Evolutionary conservation across 2,797 vertebrate genomes (phyloP), one percentile per base, ranked within the genome.

Genomic region (Austrolebias charrua): DNA sequence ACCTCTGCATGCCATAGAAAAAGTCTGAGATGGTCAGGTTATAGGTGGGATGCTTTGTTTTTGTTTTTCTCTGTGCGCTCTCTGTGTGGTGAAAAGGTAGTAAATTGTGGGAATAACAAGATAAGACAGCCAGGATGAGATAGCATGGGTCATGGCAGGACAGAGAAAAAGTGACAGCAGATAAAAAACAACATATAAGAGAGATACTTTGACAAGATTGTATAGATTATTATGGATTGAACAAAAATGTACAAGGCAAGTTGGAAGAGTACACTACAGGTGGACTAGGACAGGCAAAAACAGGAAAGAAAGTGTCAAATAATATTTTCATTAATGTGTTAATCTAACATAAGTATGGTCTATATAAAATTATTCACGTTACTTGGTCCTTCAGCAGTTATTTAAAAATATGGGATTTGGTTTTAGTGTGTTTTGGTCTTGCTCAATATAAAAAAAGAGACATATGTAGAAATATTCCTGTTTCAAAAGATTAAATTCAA

Each of bases 221-320:
- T 55, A 64, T 54, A 35, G 19, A 53, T 31, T 59, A 18, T n/a
- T 48, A 62, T n/a, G 31, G 19, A 56, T 4, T 31, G 16, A 49
- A 38, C 52, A 18, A 15, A 60, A 60, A 1, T n/a, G 10, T 5
- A 54, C 8, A n/a, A 0, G 7, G 7, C 20, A 35, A 18, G 29
- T 47, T 8, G n/a, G 28, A 19, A 51, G 45, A 29, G 3, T n/a
- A 71, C 15, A 13, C 5, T 33, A 33, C 9, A 52, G 50, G 46
- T 46, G 55, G 55, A 33, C 28, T 12, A 11, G 38, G 0, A n/a
- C 6, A 20, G 13, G 44, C 50, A 6, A 50, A 35, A 1, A 38
- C 19, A 6, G 0, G 60, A 35, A 47, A n/a, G 48, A 18, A 31
- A 18, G 45, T 50, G 29, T 11, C 45, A 33, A 64, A 51, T 7